phyloP scores from a whole-genome alignment of 2,888 invertebrate species.

The Alviniconcha strummeri region DNA sequence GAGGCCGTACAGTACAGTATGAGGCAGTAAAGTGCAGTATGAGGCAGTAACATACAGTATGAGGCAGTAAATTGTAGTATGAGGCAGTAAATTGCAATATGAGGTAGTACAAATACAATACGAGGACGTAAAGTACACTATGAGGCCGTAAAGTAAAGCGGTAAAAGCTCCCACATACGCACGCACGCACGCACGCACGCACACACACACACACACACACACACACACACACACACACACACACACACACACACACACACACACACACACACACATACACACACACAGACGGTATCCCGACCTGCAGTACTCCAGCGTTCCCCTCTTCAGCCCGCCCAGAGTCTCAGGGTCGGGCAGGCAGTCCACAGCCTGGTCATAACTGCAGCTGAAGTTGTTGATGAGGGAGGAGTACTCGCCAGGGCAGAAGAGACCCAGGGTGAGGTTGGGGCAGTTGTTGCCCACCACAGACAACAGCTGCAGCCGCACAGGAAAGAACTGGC shows the following conservation, averaged over 20 bases:
- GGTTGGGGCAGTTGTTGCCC: conserved; percentile 36
- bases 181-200: not conserved
- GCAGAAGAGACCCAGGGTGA: conserved; percentile 36
- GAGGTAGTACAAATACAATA: not conserved
- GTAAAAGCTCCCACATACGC: not conserved
- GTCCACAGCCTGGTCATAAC: not conserved
- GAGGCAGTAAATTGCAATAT: not conserved
- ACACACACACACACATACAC: no score
- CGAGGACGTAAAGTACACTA: not conserved
- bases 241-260: not conserved
- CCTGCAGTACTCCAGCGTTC: not conserved
- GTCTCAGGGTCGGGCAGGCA: not conserved
- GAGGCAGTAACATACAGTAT: not conserved
- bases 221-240: not conserved
- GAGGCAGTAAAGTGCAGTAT: not conserved
- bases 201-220: not conserved
- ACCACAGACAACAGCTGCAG: conserved; percentile 15
- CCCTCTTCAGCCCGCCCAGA: not conserved
- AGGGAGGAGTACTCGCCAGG: conserved; percentile 6
- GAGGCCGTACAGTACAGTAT: not conserved
- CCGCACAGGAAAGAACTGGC: not conserved
- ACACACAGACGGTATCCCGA: not conserved
- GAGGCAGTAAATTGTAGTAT: not conserved
- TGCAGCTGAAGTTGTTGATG: conserved; percentile 15
- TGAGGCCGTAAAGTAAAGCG: no score